Conservation (phyloP, 2,888 invertebrate genomes). For the Asteroscopus sphinx region DNA sequence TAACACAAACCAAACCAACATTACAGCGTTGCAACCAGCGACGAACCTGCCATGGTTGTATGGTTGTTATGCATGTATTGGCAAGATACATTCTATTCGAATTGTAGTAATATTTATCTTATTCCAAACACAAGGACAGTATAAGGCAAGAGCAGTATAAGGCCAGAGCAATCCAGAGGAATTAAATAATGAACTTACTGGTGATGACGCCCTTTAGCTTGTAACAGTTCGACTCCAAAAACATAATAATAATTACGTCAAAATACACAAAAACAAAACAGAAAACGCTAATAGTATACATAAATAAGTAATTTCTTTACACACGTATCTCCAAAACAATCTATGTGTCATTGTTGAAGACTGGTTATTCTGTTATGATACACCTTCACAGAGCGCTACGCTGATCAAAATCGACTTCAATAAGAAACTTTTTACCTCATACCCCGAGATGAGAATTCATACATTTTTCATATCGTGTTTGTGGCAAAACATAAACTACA, state of each 20-base stretch:
- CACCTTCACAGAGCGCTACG: conserved; percentile 74
- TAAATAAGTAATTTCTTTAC: conserved; percentile 36
- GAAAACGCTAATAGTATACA: conserved; percentile 24
- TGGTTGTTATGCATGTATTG: too few relatives aligned
- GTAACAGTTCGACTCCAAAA: not conserved
- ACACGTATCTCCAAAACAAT: conserved; percentile 51
- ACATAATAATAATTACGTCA: not conserved
- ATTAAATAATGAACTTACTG: too few relatives aligned
- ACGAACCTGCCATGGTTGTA: too few relatives aligned
- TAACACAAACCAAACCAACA: too few relatives aligned
- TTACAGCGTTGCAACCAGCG: too few relatives aligned
- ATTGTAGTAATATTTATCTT: too few relatives aligned
- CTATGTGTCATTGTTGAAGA: conserved; percentile 58
- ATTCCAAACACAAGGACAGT: too few relatives aligned
- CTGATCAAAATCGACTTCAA: conserved; percentile 81
- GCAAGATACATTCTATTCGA: too few relatives aligned
- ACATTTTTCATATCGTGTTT: conserved; percentile 85
- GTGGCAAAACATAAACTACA: conserved; percentile 69
- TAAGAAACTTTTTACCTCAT: conserved; percentile 77
- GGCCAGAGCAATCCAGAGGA: too few relatives aligned
- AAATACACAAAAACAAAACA: conserved; percentile 5
- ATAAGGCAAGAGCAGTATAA: too few relatives aligned
- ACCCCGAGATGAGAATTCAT: conserved; percentile 82
- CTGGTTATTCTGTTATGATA: conserved; percentile 75
- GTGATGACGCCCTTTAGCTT: too few relatives aligned